phyloP scores from a whole-genome alignment of 2,888 invertebrate genomes.

The Molorchus minor region DNA sequence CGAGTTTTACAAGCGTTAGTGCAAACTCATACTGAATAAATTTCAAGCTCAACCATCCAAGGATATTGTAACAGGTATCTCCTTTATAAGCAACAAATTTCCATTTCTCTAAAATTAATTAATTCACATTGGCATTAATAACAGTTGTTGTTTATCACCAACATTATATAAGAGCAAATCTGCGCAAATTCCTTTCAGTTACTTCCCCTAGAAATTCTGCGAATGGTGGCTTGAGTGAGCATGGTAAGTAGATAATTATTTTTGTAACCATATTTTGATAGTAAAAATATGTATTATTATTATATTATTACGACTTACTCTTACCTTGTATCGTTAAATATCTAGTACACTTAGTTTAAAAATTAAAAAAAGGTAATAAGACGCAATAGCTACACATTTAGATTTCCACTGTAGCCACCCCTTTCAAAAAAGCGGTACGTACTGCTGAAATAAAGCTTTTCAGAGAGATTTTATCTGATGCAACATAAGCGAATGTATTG shows the following conservation, averaged over 20 bases:
- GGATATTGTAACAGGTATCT: slow-evolving; percentile 25
- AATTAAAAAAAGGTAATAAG: no score
- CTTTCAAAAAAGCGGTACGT: no score
- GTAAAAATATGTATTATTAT: no score
- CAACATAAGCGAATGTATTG: slow-evolving; percentile 23
- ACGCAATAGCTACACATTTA: no score
- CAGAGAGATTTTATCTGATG: slow-evolving; percentile 24
- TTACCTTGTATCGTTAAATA: no score
- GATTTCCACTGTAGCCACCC: no score
- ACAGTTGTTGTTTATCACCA: slow-evolving; percentile 21
- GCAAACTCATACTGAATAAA: no score
- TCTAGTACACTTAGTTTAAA: no score
- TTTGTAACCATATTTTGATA: no score
- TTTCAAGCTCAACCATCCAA: slow-evolving; percentile 24
- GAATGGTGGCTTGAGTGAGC: slow-evolving; percentile 23
- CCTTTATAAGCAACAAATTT: slow-evolving; percentile 12
- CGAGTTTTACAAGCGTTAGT: slow-evolving; percentile 24
- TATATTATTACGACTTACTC: no score
- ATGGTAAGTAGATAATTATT: slow-evolving; percentile 28
- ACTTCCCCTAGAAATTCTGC: slow-evolving; percentile 13
- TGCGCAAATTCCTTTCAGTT: slow-evolving; percentile 11
- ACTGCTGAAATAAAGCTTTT: slow-evolving; percentile 20
- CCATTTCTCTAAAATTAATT: slow-evolving; percentile 25
- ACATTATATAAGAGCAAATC: slow-evolving; percentile 24
- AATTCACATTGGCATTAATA: slow-evolving; percentile 18